Base-by-base conservation (phyloP, 2,797 vertebrate species). In the Naso thynnoides region DNA sequence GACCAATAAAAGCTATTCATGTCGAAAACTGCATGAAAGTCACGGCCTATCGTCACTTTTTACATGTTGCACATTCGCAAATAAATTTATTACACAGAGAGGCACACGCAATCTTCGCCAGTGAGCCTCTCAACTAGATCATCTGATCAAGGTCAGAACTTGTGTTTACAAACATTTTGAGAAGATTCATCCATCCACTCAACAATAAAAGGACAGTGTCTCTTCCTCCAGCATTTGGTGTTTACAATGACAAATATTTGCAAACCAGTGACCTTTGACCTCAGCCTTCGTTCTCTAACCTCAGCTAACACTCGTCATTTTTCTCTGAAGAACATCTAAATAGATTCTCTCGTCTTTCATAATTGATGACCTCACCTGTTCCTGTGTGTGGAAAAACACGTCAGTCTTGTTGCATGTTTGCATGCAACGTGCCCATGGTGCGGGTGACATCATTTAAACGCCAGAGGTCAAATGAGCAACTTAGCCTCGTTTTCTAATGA, bases 401-500 rank as follows among this genome's bases (percentile, higher is more conserved):
- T 31, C 2, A 18, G 42, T 19, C 56, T 48, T 27, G 19, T 5
- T 44, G 16, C 6, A 49, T 5, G 11, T 21, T 18, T 27, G 31
- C 23, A 49, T 31, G n/a, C 8, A 41, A 1, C 45, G 8, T 57
- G 21, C 33, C 19, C 9, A 21, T 33, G 41, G 41, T 13, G 27
- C 47, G n/a, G 27, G 15, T 26, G 24, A n/a, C 13, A 26, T 54
- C 33, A 41, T 69, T 74, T 73, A 67, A 73, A 75, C 76, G 60
- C 47, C 54, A 66, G 48, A 75, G 77, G 78, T 86, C 68, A 70
- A 36, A 29, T 10, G 55, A 79, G 55, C 44, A 45, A 21, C 65
- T 52, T 44, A 23, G n/a, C n/a, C 62, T 78, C 10, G 39, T 76
- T 69, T 70, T 57, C 70, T 31, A 57, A 73, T 85, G 70, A 82